A percentile compares a stretch with the other conserved stretches of the same genome.
Conservation (phyloP, 2,888 invertebrate genomes). For the Brassicogethes aeneus region DNA sequence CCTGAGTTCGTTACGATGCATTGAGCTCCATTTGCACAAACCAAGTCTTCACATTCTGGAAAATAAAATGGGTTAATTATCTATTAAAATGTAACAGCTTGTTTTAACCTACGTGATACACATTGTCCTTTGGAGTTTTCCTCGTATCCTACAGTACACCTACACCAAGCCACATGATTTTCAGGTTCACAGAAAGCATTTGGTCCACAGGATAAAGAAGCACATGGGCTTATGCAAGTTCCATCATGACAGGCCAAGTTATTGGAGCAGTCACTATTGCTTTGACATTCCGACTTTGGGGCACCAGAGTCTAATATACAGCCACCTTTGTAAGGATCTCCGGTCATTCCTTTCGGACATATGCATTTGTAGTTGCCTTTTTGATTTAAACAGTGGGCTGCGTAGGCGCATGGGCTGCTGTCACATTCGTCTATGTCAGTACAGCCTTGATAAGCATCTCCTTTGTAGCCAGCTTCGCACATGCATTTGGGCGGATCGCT, state of each 20-base stretch:
- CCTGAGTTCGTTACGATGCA: conserved; percentile 78
- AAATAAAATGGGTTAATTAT: conserved; percentile 18
- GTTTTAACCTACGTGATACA: conserved; percentile 57
- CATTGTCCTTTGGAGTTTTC: conserved; percentile 76
- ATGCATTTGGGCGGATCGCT: conserved; percentile 83
- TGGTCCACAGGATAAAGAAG: conserved; percentile 65
- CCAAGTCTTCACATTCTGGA: conserved; percentile 64
- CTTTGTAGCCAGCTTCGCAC: conserved; percentile 80
- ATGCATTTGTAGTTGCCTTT: conserved; percentile 80
- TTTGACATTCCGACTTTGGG: conserved; percentile 56
- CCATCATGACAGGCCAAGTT: conserved; percentile 71
- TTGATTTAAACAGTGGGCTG: conserved; percentile 81
- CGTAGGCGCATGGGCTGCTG: conserved; percentile 75
- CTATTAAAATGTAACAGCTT: not conserved
- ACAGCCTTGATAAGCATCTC: conserved; percentile 77
- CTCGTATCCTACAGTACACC: conserved; percentile 73
- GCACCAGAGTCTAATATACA: conserved; percentile 54
- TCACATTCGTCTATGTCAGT: conserved; percentile 80
- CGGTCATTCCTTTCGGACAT: conserved; percentile 73
- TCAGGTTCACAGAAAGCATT: conserved; percentile 84
- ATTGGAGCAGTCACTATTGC: conserved; percentile 70
- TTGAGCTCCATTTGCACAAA: conserved; percentile 74
- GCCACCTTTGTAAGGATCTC: conserved; percentile 77
- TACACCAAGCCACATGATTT: conserved; percentile 82
- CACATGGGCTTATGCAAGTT: conserved; percentile 75